phyloP scores from a whole-genome alignment of 2,888 invertebrate genomes.

The Cantharis rufa region DNA sequence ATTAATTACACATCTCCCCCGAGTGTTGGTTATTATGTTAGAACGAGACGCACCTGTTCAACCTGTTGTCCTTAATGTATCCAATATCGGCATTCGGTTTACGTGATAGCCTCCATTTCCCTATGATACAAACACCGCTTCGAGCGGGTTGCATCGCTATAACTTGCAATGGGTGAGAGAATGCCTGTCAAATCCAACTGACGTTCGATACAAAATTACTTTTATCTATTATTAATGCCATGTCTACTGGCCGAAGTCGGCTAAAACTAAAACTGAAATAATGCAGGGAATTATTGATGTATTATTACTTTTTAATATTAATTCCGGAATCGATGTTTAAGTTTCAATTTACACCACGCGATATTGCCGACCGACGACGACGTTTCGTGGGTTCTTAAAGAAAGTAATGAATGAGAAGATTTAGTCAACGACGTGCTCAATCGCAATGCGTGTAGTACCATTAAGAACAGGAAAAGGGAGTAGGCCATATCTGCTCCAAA shows the following conservation, averaged over 20 bases:
- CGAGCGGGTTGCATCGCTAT: slow-evolving; percentile 7
- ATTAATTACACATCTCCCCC: slow-evolving; percentile 46
- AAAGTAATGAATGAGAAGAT: slow-evolving; percentile 18
- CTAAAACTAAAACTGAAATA: neutral
- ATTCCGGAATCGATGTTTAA: neutral
- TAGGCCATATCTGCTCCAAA: slow-evolving; percentile 22
- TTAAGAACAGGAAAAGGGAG: slow-evolving; percentile 22
- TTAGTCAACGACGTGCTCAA: slow-evolving; percentile 19
- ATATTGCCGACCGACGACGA: neutral
- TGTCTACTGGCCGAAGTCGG: neutral
- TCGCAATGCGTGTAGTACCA: slow-evolving; percentile 10
- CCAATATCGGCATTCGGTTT: slow-evolving; percentile 4
- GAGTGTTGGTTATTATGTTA: slow-evolving; percentile 14
- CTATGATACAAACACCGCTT: neutral
- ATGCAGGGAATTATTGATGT: neutral
- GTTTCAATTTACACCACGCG: neutral
- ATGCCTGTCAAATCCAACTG: slow-evolving; percentile 21
- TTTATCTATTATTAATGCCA: neutral
- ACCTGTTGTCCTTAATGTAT: slow-evolving; percentile 29
- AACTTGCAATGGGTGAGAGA: slow-evolving; percentile 16
- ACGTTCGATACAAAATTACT: slow-evolving; percentile 21
- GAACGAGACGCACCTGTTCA: slow-evolving; percentile 35
- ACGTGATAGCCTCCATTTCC: slow-evolving; percentile 2
- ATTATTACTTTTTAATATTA: neutral
- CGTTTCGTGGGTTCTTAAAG: neutral